Evolutionary conservation across 2,113 vertebrate species (phyloP), one percentile per base, ranked within the genome.

Genomic region (Chloebia gouldiae): DNA sequence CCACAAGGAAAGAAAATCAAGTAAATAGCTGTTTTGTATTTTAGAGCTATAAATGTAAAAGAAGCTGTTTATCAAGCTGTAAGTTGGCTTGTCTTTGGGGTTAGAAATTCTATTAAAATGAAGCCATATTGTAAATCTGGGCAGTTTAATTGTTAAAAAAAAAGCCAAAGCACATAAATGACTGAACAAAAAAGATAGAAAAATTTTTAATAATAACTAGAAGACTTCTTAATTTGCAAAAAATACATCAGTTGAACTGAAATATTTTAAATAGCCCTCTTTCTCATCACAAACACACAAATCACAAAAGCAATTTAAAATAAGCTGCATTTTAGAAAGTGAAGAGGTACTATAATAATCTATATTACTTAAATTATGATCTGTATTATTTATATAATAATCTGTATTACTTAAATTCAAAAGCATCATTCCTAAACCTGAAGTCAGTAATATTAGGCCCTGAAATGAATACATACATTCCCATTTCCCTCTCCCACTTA

Each of bases 1-100:
- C n/a, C 80, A 84, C 7, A 53, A 90, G 79, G 44, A 87, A 95
- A 71, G 78, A 90, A 96, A 89, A 96, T 47, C 23, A 96, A 95
- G n/a, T 84, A 92, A 96, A 93, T 50, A 93, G 40, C 40, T 94
- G 27, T 86, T 53, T 89, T 59, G 65, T 61, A 50, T 84, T 91
- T 93, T 93, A 95, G 57, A 64, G 56, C 47, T 75, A 89, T 81
- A 95, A 95, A 93, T 22, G 30, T 61, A 81, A 83, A 92, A 95
- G 20, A 68, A 86, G 13, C 30, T 78, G n/a, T 66, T 96, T 77
- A 93, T 94, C 70, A 83, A 91, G 51, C 40, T 96, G 30, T 82
- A 96, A 93, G 51, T 63, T 93, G 81, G 47, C 53, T 68, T 49
- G 9, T 13, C 45, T 93, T 90, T 92, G 66, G 39, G 31, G 13